A percentile compares a stretch with the other conserved stretches of the same genome.
Conservation (phyloP, 2,888 invertebrate species). For the Tenodera sinensis region DNA sequence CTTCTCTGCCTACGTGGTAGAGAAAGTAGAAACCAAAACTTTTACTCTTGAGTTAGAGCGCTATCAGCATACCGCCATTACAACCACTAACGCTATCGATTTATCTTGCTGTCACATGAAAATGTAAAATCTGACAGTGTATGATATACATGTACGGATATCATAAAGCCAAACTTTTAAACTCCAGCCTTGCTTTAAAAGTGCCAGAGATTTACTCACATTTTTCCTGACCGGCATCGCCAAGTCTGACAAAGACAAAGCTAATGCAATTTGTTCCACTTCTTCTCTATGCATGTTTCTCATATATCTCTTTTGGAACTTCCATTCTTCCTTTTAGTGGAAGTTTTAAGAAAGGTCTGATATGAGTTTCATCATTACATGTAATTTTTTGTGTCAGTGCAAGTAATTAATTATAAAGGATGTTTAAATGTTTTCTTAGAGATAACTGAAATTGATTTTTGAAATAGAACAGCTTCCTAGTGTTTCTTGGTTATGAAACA, state of each 20-base stretch:
- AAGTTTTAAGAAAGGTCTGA: background rate
- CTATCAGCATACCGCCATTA: background rate
- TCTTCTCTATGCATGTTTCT: background rate
- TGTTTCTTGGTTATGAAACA: no score
- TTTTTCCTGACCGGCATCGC: background rate
- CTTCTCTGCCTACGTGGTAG: no score
- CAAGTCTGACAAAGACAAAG: background rate
- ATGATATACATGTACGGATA: background rate
- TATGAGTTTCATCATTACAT: background rate
- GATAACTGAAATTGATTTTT: no score
- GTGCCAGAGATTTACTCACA: background rate
- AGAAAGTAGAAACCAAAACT: background rate
- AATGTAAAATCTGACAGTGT: background rate
- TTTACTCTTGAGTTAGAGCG: no score
- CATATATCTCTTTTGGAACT: background rate
- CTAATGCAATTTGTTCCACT: background rate
- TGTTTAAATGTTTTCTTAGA: no score
- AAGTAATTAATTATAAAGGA: background rate
- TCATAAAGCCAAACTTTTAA: background rate
- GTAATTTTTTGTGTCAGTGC: background rate
- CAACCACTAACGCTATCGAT: background rate
- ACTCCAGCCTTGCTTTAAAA: background rate
- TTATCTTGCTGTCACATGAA: background rate
- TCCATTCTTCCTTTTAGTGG: background rate
- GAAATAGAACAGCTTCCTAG: no score